Evolutionary conservation across 2,113 vertebrate species (phyloP).

Genomic region (Phalacrocorax aristotelis): DNA sequence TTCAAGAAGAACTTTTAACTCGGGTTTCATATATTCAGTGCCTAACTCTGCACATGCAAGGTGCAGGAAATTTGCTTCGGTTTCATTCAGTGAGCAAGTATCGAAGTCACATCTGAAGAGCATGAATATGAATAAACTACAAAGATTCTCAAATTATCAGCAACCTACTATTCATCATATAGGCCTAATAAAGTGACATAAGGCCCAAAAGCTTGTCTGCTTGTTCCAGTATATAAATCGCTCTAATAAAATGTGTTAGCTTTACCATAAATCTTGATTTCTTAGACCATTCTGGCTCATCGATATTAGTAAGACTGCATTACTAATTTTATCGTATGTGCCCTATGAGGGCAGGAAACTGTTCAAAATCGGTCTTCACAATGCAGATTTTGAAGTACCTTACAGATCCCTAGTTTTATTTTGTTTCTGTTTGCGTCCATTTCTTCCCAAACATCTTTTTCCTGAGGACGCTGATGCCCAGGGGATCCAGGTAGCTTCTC

Average conservation of each 20-base stretch:
- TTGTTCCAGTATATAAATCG: neutral
- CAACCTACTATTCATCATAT: neutral
- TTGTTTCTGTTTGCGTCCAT: conserved; percentile 94
- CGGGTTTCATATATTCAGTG: neutral
- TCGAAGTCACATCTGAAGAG: neutral
- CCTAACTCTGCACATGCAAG: neutral
- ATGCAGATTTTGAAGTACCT: conserved; percentile 75
- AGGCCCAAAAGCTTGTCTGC: neutral
- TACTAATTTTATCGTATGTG: neutral
- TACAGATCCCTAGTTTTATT: conserved; percentile 83
- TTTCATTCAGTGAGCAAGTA: neutral
- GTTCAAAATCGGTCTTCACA: neutral
- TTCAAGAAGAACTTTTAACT: neutral
- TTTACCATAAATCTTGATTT: neutral
- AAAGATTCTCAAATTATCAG: neutral
- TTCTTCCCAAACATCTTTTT: conserved; percentile 96
- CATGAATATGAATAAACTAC: neutral
- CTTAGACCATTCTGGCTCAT: neutral
- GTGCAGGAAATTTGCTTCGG: neutral
- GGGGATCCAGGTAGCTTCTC: conserved; percentile 85
- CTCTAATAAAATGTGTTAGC: neutral
- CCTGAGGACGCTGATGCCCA: conserved; percentile 82
- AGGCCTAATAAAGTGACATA: neutral
- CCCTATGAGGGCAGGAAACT: neutral
- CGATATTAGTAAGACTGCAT: neutral